Conservation (phyloP, 2,797 vertebrate species). For the Molossus molossus region DNA sequence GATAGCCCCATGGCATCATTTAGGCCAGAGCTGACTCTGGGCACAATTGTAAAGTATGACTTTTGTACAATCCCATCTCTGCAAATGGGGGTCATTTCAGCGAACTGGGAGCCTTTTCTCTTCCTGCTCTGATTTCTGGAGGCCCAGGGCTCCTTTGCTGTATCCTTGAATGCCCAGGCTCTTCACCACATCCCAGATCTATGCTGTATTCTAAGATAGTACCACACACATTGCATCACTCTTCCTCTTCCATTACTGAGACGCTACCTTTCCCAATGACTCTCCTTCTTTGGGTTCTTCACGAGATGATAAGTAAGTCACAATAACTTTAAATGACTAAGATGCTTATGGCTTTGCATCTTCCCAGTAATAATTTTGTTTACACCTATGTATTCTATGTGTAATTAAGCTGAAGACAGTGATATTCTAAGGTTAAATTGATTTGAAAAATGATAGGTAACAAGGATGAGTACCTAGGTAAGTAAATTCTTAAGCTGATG, state of each 20-base stretch:
- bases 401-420: slow-evolving; percentile 28
- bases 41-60: not conserved
- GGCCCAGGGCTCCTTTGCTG: not conserved
- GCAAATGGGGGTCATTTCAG: not conserved
- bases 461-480: not conserved
- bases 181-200: not conserved
- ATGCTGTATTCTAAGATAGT: not conserved
- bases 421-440: not conserved
- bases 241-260: not conserved
- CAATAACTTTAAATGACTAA: not conserved
- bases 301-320: not conserved
- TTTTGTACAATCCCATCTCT: not conserved
- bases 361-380: not conserved
- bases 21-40: not conserved
- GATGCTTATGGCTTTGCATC: not conserved
- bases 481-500: not conserved
- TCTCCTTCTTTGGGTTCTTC: not conserved
- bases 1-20: not conserved
- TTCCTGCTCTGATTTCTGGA: not conserved
- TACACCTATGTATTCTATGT: not conserved
- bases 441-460: slow-evolving; percentile 20
- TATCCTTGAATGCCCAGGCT: not conserved
- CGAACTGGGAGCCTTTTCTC: not conserved
- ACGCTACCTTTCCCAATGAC: not conserved
- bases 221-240: not conserved